Percentiles rank a stretch among this genome's conserved stretches.
These are phyloP conservation scores for Carlito syrichta DNA, from an alignment of 2,113 vertebrate genomes.

Conservation along the genomic window DNA sequence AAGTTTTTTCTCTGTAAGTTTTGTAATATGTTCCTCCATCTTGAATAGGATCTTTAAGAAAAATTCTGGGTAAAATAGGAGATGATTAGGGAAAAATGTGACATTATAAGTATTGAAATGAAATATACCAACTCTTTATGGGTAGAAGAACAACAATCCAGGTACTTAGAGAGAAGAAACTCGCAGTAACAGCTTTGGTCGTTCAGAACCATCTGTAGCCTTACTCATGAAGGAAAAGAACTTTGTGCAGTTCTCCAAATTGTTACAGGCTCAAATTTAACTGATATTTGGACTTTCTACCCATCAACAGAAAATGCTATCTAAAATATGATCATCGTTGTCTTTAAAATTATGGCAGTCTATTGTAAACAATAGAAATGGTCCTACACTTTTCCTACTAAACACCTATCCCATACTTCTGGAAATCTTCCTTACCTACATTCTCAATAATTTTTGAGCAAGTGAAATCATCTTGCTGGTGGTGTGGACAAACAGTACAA, in stretches of 20 bases:
- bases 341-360: not conserved
- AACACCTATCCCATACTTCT: not conserved
- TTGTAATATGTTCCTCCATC: not conserved
- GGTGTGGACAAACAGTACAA: not conserved
- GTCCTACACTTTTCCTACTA: not conserved
- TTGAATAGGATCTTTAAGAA: not conserved
- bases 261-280: not conserved
- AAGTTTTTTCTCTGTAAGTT: not conserved
- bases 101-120: not conserved
- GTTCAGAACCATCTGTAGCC: not conserved
- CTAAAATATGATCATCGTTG: not conserved
- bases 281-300: not conserved
- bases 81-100: not conserved
- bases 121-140: not conserved
- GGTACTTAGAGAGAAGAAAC: not conserved
- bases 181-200: not conserved
- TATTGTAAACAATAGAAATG: not conserved
- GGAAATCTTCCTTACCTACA: not conserved
- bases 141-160: not conserved
- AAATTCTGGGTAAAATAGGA: not conserved
- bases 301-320: not conserved
- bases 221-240: not conserved
- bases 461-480: not conserved
- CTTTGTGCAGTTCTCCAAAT: not conserved
- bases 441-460: not conserved